Conservation (phyloP, 2,888 invertebrate species). For the Ctena decussata region DNA sequence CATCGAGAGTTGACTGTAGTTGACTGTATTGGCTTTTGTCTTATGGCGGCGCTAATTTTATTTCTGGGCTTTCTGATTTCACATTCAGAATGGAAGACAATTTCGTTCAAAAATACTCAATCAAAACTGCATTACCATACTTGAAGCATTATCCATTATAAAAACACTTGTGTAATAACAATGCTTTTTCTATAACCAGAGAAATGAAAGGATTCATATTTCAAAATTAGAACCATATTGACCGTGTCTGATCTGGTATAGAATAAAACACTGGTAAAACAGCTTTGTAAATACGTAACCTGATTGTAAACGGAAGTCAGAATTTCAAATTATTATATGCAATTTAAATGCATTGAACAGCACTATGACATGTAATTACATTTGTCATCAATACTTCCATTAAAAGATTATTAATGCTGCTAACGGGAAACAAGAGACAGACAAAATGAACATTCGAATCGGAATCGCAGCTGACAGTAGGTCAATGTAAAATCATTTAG, state of each 20-base stretch:
- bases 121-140: too few relatives aligned
- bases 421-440: neutral
- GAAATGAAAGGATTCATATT: neutral
- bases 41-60: too few relatives aligned
- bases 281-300: neutral
- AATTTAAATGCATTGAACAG: neutral
- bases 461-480: too few relatives aligned
- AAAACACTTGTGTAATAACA: too few relatives aligned
- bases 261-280: neutral
- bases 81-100: too few relatives aligned
- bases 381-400: constrained; percentile 4
- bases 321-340: neutral
- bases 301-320: neutral
- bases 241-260: neutral
- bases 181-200: too few relatives aligned
- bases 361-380: neutral
- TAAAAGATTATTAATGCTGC: neutral
- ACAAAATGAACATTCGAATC: neutral
- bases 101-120: too few relatives aligned
- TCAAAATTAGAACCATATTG: neutral
- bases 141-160: too few relatives aligned
- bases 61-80: too few relatives aligned
- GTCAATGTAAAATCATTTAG: too few relatives aligned
- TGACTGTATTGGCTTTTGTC: too few relatives aligned
- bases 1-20: too few relatives aligned